These are phyloP conservation scores for Ernsta delagoae DNA, from an alignment of 2,888 invertebrate species.

Conservation along the genomic window DNA sequence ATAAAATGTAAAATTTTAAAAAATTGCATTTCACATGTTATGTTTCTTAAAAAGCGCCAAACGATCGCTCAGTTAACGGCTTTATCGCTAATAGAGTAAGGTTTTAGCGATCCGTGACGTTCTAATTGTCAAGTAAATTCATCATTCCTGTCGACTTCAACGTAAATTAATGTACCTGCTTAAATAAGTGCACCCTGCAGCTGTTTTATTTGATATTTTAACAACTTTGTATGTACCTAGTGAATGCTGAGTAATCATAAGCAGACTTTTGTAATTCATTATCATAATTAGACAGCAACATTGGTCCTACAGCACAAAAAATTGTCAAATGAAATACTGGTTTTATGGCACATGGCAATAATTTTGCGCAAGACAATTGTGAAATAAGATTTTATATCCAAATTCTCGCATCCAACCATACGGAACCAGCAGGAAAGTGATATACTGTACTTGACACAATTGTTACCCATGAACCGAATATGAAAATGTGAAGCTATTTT, in stretches of 20 bases:
- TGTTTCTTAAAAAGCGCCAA: constrained; percentile 52
- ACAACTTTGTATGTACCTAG: no score
- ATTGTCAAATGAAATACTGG: no score
- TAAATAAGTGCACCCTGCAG: no score
- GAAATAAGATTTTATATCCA: no score
- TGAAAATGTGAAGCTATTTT: constrained; percentile 64
- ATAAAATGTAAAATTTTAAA: constrained; percentile 64
- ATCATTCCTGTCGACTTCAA: not conserved
- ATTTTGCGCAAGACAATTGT: no score
- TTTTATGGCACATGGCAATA: no score
- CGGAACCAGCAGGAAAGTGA: constrained; percentile 10
- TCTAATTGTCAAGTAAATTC: constrained; percentile 37
- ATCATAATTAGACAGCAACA: no score
- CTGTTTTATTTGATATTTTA: no score
- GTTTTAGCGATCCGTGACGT: constrained; percentile 50
- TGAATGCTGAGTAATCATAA: no score
- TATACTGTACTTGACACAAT: not conserved
- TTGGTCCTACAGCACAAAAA: no score
- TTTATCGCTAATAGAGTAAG: constrained; percentile 61
- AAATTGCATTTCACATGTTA: constrained; percentile 69
- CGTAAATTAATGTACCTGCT: not conserved
- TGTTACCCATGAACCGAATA: constrained; percentile 45
- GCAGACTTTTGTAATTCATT: no score
- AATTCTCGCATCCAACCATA: not conserved
- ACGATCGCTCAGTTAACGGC: constrained; percentile 59